Evolutionary conservation across 2,888 invertebrate genomes (phyloP).

Genomic region (Hanleya hanleyi): DNA sequence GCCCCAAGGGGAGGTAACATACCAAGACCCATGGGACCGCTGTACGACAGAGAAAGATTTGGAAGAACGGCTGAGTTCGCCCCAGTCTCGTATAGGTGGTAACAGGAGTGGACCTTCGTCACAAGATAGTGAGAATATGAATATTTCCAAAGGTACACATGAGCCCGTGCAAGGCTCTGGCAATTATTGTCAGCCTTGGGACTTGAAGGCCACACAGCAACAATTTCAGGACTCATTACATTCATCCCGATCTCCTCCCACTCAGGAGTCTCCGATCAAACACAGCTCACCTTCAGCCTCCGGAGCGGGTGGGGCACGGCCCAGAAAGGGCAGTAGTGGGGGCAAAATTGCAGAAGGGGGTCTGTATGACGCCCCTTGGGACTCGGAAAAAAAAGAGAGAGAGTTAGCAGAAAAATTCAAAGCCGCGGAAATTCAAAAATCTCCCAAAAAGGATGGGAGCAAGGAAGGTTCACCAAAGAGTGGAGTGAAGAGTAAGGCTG

Average conservation of each 20-base stretch:
- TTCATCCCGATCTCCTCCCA: neutral
- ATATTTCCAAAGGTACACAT: neutral
- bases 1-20: slow-evolving; percentile 17
- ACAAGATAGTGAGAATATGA: neutral
- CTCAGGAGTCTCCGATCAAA: slow-evolving; percentile 3
- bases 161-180: no score
- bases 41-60: slow-evolving; percentile 9
- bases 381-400: slow-evolving; percentile 55
- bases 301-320: neutral
- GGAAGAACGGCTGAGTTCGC: neutral
- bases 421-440: slow-evolving; percentile 33
- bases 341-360: neutral
- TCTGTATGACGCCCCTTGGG: slow-evolving; percentile 65
- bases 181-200: slow-evolving; percentile 10
- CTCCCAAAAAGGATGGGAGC: slow-evolving; percentile 8
- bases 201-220: neutral
- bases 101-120: neutral
- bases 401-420: slow-evolving; percentile 61
- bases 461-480: slow-evolving; percentile 5
- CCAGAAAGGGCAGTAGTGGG: neutral
- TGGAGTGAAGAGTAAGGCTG: neutral
- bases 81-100: neutral
- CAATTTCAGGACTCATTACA: neutral
- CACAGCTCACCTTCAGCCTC: neutral
- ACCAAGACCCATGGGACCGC: slow-evolving; percentile 50